phyloP scores from a whole-genome alignment of 2,113 vertebrate genomes.

The Gymnarchus niloticus region DNA sequence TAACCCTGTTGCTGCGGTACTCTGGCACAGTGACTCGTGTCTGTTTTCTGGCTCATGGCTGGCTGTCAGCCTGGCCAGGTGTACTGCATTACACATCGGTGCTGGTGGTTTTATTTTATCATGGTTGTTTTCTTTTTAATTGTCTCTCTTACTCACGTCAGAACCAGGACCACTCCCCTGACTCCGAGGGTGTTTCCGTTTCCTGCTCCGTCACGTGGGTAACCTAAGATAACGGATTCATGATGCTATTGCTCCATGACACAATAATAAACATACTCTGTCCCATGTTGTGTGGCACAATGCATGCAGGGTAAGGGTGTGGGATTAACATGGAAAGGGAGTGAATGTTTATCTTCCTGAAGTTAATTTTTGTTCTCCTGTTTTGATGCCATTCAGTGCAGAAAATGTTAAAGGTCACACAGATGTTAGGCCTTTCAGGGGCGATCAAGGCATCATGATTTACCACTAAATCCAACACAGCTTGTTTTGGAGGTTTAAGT shows the following conservation, averaged over 20 bases:
- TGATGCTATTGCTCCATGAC: not conserved
- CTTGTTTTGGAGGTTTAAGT: not conserved
- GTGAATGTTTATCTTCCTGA: not conserved
- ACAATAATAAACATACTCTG: not conserved
- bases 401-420: too few relatives aligned
- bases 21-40: not conserved
- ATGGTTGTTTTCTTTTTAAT: not conserved
- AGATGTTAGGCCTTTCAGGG: too few relatives aligned
- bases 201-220: not conserved
- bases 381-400: not conserved
- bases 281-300: not conserved
- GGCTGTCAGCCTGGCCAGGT: not conserved
- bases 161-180: not conserved
- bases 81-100: not conserved
- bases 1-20: not conserved
- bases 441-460: too few relatives aligned
- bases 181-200: not conserved
- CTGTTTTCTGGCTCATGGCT: not conserved
- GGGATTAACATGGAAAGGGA: not conserved
- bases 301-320: not conserved
- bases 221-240: not conserved
- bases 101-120: not conserved
- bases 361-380: not conserved
- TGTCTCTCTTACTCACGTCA: not conserved
- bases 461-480: too few relatives aligned